Evolutionary conservation across 1,140 invertebrate species (phyloP).

Genomic region (Anoplolepis gracilipes): DNA sequence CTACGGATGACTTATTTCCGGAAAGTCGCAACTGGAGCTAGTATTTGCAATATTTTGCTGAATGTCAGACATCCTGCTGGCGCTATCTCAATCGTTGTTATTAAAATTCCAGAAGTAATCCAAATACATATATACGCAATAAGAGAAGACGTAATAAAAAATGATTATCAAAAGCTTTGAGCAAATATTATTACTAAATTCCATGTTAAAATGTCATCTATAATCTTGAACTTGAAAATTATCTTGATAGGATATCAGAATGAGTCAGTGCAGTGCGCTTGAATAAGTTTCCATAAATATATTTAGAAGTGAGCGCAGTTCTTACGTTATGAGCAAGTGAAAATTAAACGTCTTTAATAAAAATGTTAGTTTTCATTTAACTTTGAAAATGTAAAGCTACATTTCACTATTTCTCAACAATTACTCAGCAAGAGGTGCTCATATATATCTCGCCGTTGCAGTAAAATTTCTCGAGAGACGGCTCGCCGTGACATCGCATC

Average conservation of each 20-base stretch:
- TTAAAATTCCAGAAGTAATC: constrained; percentile 23
- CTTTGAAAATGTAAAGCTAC: neutral
- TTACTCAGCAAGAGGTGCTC: neutral
- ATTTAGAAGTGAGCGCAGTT: neutral
- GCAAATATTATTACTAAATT: neutral
- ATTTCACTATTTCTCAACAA: neutral
- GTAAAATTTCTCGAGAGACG: neutral
- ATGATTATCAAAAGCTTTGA: neutral
- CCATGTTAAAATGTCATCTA: neutral
- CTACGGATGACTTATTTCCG: constrained; percentile 16
- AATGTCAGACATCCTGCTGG: neutral
- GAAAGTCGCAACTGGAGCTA: constrained; percentile 22
- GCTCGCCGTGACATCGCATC: neutral
- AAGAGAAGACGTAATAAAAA: neutral
- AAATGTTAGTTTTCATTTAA: neutral
- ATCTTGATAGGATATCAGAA: neutral
- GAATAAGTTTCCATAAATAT: neutral
- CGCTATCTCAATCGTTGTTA: neutral
- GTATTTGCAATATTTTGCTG: neutral
- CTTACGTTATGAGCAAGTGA: constrained; percentile 1
- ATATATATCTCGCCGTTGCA: neutral
- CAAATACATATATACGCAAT: neutral
- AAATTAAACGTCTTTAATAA: neutral
- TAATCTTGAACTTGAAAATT: neutral
- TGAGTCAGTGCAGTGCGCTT: neutral